Percentiles rank a stretch among this genome's conserved stretches.
These are phyloP conservation scores for Macroteleia sp. DNA, from an alignment of 2,888 invertebrate genomes.

Conservation along the genomic window DNA sequence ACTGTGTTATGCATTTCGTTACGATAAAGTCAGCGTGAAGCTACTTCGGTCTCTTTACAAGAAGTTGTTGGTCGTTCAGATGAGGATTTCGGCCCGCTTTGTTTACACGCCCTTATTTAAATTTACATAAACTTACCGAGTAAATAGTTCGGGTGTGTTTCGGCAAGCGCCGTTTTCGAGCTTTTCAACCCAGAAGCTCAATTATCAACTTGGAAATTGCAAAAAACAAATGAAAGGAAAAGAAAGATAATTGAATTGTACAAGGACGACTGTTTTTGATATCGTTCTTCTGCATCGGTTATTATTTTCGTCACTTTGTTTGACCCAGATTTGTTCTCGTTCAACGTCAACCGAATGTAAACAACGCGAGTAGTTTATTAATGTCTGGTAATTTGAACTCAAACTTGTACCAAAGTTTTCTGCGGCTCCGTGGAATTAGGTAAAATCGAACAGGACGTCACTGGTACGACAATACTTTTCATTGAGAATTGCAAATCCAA, in stretches of 20 bases:
- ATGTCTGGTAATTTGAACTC: conserved; percentile 29
- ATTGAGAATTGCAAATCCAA: conserved; percentile 17
- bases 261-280: no score
- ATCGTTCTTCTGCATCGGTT: background rate
- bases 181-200: no score
- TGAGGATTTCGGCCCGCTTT: no score
- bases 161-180: no score
- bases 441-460: background rate
- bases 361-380: conserved; percentile 36
- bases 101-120: no score
- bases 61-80: no score
- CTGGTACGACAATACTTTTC: conserved; percentile 12
- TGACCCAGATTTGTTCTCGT: conserved; percentile 22
- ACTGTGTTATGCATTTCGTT: conserved; percentile 8
- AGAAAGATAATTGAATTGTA: no score
- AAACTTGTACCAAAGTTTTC: conserved; percentile 12
- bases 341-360: conserved; percentile 22
- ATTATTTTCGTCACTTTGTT: conserved; percentile 5
- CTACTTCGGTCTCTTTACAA: no score
- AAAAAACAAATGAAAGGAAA: no score
- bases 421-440: background rate
- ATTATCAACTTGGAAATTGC: no score
- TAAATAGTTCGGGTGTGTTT: background rate
- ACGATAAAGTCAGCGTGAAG: no score
- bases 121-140: conserved; percentile 11